Conservation (phyloP, 2,888 invertebrate species). For the Drosophila putrida region DNA sequence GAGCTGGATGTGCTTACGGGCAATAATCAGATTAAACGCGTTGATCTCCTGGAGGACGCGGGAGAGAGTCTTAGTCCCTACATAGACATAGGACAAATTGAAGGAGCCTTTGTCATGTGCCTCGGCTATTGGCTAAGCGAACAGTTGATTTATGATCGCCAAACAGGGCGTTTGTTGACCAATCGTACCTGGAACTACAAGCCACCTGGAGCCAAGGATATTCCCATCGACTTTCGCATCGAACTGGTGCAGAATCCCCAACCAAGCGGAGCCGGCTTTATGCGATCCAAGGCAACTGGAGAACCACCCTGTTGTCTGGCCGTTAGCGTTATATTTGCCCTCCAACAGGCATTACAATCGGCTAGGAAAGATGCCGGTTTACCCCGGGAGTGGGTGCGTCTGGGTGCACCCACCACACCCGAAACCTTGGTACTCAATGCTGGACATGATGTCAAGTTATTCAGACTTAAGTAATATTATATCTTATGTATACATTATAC, state of each 20-base stretch:
- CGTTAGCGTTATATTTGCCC: constrained; percentile 87
- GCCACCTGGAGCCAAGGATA: constrained; percentile 91
- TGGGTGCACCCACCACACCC: constrained; percentile 84
- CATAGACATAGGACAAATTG: constrained; percentile 91
- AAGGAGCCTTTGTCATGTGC: constrained; percentile 92
- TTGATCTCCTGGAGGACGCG: constrained; percentile 91
- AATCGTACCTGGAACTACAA: constrained; percentile 94
- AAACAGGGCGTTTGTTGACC: constrained; percentile 89
- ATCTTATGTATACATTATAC: not conserved
- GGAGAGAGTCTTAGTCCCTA: constrained; percentile 90
- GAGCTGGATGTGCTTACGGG: constrained; percentile 93
- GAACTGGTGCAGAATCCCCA: constrained; percentile 88
- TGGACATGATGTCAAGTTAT: constrained; percentile 67
- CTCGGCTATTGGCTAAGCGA: constrained; percentile 92
- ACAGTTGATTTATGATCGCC: constrained; percentile 88
- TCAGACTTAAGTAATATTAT: constrained; percentile 47
- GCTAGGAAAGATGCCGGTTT: constrained; percentile 89
- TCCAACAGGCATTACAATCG: constrained; percentile 89
- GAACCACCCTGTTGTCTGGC: constrained; percentile 88
- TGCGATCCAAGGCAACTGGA: constrained; percentile 91
- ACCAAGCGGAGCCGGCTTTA: constrained; percentile 87
- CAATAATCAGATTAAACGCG: constrained; percentile 88
- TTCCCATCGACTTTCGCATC: constrained; percentile 91
- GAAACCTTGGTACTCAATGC: constrained; percentile 79
- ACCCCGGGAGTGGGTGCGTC: constrained; percentile 75